These are phyloP conservation scores for Rhopalosiphum maidis DNA, from an alignment of 1,140 invertebrate genomes.

Conservation along the genomic window DNA sequence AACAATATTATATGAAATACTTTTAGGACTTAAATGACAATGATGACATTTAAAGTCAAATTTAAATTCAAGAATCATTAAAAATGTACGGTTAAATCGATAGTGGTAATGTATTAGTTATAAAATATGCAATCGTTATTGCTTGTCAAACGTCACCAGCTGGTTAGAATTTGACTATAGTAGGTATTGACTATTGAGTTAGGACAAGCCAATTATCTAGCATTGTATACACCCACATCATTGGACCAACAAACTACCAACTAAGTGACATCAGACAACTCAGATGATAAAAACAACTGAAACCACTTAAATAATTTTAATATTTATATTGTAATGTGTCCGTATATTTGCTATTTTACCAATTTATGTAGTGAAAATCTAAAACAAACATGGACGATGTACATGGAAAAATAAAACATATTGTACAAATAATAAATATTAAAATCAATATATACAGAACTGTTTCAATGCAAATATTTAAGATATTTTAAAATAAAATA, in stretches of 20 bases:
- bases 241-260: background rate
- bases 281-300: background rate
- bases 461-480: background rate
- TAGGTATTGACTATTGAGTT: background rate
- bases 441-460: too few relatives aligned
- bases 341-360: background rate
- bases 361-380: background rate
- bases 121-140: background rate
- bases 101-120: background rate
- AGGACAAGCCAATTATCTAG: background rate
- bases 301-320: background rate
- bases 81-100: background rate
- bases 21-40: background rate
- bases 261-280: background rate
- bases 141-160: background rate
- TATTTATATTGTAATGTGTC: background rate
- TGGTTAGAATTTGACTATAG: background rate
- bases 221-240: background rate
- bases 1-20: background rate
- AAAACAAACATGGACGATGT: background rate
- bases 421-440: background rate
- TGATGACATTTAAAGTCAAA: background rate
- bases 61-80: background rate
- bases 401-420: background rate
- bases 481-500: too few relatives aligned